A percentile compares a stretch with the other conserved stretches of the same genome.
These are phyloP conservation scores for Thymelicus lineola DNA, from an alignment of 2,888 invertebrate genomes.

Conservation along the genomic window DNA sequence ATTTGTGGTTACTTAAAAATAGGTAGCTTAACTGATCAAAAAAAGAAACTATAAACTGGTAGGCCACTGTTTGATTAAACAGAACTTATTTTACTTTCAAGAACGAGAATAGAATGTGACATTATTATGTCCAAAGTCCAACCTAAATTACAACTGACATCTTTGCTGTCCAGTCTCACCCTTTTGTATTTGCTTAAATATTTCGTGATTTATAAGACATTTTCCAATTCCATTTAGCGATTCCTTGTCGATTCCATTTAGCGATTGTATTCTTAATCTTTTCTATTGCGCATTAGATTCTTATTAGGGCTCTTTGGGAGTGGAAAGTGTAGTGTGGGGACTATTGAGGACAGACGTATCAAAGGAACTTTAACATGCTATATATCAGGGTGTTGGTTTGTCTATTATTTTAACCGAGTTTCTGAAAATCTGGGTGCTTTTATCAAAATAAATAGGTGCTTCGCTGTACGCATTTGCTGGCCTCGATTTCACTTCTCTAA, in stretches of 20 bases:
- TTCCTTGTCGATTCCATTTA: too few relatives aligned
- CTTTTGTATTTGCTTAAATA: slow-evolving; percentile 5
- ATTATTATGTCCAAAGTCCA: too few relatives aligned
- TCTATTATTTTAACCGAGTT: not conserved
- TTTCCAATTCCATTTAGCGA: not conserved
- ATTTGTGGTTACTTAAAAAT: too few relatives aligned
- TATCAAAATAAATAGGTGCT: not conserved
- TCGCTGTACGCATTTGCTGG: not conserved
- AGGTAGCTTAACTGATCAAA: too few relatives aligned
- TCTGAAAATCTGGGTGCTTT: not conserved
- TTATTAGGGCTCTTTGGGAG: not conserved
- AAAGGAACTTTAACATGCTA: not conserved
- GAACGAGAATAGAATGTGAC: too few relatives aligned
- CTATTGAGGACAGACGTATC: not conserved
- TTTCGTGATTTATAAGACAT: not conserved
- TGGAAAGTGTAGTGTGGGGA: not conserved
- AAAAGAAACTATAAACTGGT: too few relatives aligned
- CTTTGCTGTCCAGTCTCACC: not conserved
- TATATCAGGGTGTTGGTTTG: not conserved
- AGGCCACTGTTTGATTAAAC: too few relatives aligned
- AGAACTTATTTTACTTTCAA: too few relatives aligned
- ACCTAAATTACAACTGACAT: too few relatives aligned
- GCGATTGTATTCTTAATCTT: slow-evolving; percentile 3
- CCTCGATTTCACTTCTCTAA: not conserved
- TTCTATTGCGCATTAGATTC: not conserved